Percentiles rank a stretch among this genome's conserved stretches.
Conservation (phyloP, 2,888 invertebrate genomes). For the Lomographa bimaculata region DNA sequence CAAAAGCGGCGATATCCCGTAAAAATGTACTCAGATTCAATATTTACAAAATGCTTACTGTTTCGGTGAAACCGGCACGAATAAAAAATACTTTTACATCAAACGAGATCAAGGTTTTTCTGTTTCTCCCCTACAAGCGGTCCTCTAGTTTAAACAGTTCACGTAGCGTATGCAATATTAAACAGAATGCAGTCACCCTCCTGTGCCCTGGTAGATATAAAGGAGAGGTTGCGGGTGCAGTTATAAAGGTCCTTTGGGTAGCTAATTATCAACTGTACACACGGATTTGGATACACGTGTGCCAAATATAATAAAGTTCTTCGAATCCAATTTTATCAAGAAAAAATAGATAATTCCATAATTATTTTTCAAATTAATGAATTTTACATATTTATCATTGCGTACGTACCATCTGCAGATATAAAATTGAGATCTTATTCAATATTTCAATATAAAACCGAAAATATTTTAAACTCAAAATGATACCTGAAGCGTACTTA, state of each 20-base stretch:
- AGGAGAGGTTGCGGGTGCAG: background rate
- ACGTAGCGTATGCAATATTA: constrained; percentile 76
- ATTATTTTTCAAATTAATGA: too few relatives aligned
- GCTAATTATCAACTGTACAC: too few relatives aligned
- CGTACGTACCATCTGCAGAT: too few relatives aligned
- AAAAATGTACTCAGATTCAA: constrained; percentile 17
- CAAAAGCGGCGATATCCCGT: constrained; percentile 4
- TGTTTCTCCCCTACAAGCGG: constrained; percentile 33
- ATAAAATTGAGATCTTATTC: too few relatives aligned
- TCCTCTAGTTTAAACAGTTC: constrained; percentile 66
- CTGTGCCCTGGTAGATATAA: constrained; percentile 16
- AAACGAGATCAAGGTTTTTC: constrained; percentile 39
- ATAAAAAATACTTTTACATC: constrained; percentile 35
- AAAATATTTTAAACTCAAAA: too few relatives aligned
- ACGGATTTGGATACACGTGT: too few relatives aligned
- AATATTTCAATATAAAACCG: too few relatives aligned
- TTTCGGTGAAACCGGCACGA: constrained; percentile 11
- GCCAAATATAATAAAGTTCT: too few relatives aligned
- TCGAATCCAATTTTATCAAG: too few relatives aligned
- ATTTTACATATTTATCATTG: too few relatives aligned
- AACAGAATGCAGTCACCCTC: constrained; percentile 67
- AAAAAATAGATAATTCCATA: too few relatives aligned
- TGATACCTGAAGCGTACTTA: too few relatives aligned
- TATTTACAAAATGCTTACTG: constrained; percentile 18
- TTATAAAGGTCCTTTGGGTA: background rate